Conservation (phyloP, 2,888 invertebrate species). For the Spilarctia lutea region DNA sequence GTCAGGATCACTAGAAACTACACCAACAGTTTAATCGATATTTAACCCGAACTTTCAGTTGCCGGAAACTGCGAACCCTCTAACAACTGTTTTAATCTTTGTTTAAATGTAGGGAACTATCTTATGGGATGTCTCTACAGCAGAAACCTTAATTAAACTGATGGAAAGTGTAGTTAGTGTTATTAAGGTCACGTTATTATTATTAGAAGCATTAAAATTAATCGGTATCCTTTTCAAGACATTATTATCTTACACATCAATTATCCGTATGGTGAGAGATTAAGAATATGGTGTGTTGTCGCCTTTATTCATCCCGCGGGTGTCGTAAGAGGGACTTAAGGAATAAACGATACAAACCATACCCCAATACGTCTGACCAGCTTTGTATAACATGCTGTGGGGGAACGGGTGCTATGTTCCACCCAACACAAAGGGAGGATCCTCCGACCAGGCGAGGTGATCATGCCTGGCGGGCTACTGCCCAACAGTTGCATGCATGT, state of each 20-base stretch:
- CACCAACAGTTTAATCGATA: not conserved
- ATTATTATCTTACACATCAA: slow-evolving; percentile 24
- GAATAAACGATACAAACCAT: too few species aligned
- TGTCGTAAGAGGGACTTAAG: too few species aligned
- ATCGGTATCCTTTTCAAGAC: slow-evolving; percentile 22
- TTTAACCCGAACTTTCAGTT: not conserved
- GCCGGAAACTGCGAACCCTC: not conserved
- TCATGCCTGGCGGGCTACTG: too few species aligned
- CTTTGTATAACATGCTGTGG: too few species aligned
- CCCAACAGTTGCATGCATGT: not conserved
- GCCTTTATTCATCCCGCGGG: too few species aligned
- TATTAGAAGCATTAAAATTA: slow-evolving; percentile 24
- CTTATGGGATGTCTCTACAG: not conserved
- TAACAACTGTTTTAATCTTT: slow-evolving; percentile 5
- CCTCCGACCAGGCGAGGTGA: too few species aligned
- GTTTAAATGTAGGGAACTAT: not conserved
- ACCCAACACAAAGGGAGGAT: too few species aligned
- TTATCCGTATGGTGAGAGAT: too few species aligned
- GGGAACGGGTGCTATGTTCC: too few species aligned
- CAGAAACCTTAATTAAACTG: slow-evolving; percentile 33
- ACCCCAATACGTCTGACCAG: too few species aligned
- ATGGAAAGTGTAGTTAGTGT: slow-evolving; percentile 17
- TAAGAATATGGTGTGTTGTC: too few species aligned
- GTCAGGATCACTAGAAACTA: not conserved
- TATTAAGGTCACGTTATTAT: slow-evolving; percentile 17